A percentile compares a stretch with the other conserved stretches of the same genome.
These are phyloP conservation scores for Crotophaga sulcirostris DNA, from an alignment of 2,113 vertebrate genomes.

Conservation along the genomic window DNA sequence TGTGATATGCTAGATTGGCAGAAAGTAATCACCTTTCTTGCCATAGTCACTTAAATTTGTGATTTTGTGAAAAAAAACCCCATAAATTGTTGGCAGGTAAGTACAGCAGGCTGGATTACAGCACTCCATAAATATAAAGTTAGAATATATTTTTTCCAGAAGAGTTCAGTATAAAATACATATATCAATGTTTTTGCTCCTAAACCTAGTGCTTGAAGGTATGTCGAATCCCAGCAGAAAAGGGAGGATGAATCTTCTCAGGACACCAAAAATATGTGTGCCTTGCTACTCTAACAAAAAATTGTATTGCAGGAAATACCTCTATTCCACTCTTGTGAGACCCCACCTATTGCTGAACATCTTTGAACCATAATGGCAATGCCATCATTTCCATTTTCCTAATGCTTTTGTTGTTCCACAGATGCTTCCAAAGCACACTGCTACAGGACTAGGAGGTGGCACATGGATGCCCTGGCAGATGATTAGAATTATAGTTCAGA, in stretches of 20 bases:
- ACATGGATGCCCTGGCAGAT: background rate
- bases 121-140: background rate
- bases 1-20: background rate
- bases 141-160: background rate
- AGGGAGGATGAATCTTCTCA: background rate
- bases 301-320: background rate
- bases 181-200: background rate
- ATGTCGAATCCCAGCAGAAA: background rate
- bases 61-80: background rate
- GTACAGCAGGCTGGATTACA: background rate
- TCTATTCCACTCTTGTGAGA: too few relatives aligned
- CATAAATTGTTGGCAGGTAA: background rate
- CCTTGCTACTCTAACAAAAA: background rate
- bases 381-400: background rate
- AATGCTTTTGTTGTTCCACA: background rate
- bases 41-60: background rate
- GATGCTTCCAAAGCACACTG: background rate
- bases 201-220: background rate
- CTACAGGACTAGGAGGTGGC: background rate
- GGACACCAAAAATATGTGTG: background rate
- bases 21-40: background rate
- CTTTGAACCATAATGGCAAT: fast-evolving
- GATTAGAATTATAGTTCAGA: background rate
- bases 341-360: background rate
- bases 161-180: background rate